phyloP scores from a whole-genome alignment of 2,888 invertebrate genomes.

The Perithous albicinctus region DNA sequence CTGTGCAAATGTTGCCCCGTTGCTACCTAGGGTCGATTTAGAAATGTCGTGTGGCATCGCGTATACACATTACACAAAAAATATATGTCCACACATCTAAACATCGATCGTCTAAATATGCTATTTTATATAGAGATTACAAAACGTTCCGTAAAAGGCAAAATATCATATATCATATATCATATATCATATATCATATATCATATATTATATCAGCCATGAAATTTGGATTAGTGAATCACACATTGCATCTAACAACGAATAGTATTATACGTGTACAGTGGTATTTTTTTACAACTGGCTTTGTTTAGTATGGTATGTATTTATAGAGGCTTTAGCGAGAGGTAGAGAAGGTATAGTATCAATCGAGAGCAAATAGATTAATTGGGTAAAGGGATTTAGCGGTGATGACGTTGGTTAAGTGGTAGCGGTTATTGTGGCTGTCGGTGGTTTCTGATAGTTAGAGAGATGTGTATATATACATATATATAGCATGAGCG shows the following conservation, averaged over 20 bases:
- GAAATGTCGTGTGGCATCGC: conserved; percentile 59
- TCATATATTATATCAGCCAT: conserved; percentile 61
- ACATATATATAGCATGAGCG: conserved; percentile 38
- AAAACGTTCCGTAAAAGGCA: conserved; percentile 38
- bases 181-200: conserved; percentile 64
- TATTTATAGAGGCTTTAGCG: conserved; percentile 44
- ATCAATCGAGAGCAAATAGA: conserved; percentile 50
- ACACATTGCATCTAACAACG: conserved; percentile 67
- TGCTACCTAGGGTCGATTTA: conserved; percentile 46
- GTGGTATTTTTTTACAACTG: conserved; percentile 33
- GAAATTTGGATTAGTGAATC: conserved; percentile 62
- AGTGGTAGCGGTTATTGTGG: conserved; percentile 42
- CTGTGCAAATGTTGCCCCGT: conserved; percentile 45
- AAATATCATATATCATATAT: conserved; percentile 49
- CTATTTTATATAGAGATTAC: conserved; percentile 59
- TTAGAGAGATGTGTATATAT: conserved; percentile 47
- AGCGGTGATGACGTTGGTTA: conserved; percentile 48
- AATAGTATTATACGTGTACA: conserved; percentile 61
- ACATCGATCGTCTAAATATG: conserved; percentile 78
- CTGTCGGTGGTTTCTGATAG: conserved; percentile 48
- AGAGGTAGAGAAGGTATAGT: conserved; percentile 34
- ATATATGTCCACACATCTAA: conserved; percentile 76
- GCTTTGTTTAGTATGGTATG: conserved; percentile 15
- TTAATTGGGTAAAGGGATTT: conserved; percentile 54
- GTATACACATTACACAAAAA: conserved; percentile 71